Conservation (phyloP, 2,797 vertebrate genomes). For the Sandelia bainsii region DNA sequence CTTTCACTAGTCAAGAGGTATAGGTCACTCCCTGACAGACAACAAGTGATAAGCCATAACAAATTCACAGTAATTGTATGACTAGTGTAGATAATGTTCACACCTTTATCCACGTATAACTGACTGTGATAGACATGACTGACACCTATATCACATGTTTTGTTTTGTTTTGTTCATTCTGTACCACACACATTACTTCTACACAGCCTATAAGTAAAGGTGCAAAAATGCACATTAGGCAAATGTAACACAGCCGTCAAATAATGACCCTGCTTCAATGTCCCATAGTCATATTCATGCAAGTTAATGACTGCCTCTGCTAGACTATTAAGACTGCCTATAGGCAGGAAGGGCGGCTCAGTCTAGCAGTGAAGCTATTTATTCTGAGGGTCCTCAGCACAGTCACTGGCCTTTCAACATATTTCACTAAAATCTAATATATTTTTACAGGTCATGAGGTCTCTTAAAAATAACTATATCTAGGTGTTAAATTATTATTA, state of each 20-base stretch:
- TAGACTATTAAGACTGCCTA: constrained; percentile 33
- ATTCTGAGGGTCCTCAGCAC: constrained; percentile 27
- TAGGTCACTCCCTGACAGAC: constrained; percentile 41
- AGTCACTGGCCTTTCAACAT: background rate
- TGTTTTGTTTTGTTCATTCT: constrained; percentile 43
- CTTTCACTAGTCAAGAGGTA: constrained; percentile 33
- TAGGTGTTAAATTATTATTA: background rate
- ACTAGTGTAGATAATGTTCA: constrained; percentile 38
- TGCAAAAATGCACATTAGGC: constrained; percentile 38
- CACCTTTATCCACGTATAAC: constrained; percentile 1
- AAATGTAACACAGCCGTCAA: constrained; percentile 43
- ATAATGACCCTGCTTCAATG: constrained; percentile 49
- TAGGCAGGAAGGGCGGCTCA: constrained; percentile 32
- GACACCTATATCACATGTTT: constrained; percentile 7
- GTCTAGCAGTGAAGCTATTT: constrained; percentile 33
- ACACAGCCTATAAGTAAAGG: constrained; percentile 20
- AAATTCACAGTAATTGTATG: constrained; percentile 47
- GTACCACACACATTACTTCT: constrained; percentile 18
- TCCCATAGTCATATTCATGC: constrained; percentile 39
- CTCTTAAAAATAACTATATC: background rate
- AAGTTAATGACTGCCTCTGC: constrained; percentile 50
- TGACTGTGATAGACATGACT: constrained; percentile 25
- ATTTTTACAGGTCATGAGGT: background rate
- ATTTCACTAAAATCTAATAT: constrained; percentile 3
- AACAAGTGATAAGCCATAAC: constrained; percentile 36